Base-by-base conservation (phyloP, 1,140 invertebrate species). In the Brachionus rotundiformis region DNA sequence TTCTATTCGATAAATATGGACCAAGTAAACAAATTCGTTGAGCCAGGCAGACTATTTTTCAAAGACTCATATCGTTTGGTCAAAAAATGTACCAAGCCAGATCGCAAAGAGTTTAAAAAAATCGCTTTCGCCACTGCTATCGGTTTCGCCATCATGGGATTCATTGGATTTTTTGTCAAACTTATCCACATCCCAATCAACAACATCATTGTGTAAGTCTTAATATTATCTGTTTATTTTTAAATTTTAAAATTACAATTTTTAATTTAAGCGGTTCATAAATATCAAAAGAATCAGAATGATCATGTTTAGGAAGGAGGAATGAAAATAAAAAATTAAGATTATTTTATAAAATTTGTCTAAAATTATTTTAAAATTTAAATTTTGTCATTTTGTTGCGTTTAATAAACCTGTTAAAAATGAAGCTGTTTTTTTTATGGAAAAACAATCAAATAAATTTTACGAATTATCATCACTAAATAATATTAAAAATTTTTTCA, bases 81-180 rank as follows among this genome's bases (percentile, higher is more conserved):
- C 0, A 98, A 98, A 89, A 93, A 97, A 88, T 99, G 98, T 89
- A 99, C 97, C 65, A 99, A 99, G 88, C 98, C 98, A 65, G 97
- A 99, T 88, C 92, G 96, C 86, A 98, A 96, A 95, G 97, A 99
- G 90, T 99, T 99, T 88, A 96, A 99, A 88, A 99, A 99, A 89
- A 99, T 99, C 87, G 97, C 97, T 16, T 93, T 99, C 85, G 98
- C 98, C 47, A 99, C 98, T 83, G 98, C 97, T 0, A 98, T 99
- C 86, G 98, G 97, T 68, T 99, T 99, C 90, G 96, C 94, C 85
- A 98, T 99, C 87, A 99, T 99, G 98, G 98, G 98, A 63, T 99
- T 99, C 89, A 99, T 99, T 88, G 97, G 97, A 84, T 99, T 99
- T 90, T 99, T 99, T 85, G 97, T 99, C 5, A 99, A 99, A 90